Conservation (phyloP, 2,888 invertebrate genomes). For the Vandiemenella viatica region DNA sequence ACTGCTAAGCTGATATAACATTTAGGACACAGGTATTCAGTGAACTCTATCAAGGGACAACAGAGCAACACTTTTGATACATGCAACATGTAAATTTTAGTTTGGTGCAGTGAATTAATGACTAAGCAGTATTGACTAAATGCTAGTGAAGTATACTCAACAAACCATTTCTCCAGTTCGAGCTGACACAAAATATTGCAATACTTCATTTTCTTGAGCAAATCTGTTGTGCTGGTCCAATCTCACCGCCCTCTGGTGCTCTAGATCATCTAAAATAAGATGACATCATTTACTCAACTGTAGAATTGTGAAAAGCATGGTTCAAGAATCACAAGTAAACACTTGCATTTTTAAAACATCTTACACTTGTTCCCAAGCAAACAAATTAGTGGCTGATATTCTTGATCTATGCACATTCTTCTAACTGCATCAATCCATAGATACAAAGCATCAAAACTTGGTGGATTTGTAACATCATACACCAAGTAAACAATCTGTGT, state of each 20-base stretch:
- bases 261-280: constrained; percentile 39
- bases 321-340: too few relatives aligned
- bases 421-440: constrained; percentile 51
- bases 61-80: too few relatives aligned
- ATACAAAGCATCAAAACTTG: constrained; percentile 61
- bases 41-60: too few relatives aligned
- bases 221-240: constrained; percentile 47
- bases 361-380: constrained; percentile 53
- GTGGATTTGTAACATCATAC: constrained; percentile 67
- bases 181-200: constrained; percentile 49
- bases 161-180: constrained; percentile 56
- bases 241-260: constrained; percentile 53
- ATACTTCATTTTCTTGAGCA: constrained; percentile 43
- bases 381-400: constrained; percentile 39
- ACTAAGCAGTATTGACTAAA: too few relatives aligned
- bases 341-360: too few relatives aligned
- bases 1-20: too few relatives aligned
- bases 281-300: too few relatives aligned
- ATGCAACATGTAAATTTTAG: too few relatives aligned
- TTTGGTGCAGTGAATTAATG: too few relatives aligned
- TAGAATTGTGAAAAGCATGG: too few relatives aligned
- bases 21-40: too few relatives aligned
- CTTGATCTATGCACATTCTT: constrained; percentile 29
- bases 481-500: constrained; percentile 58
- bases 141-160: too few relatives aligned